Evolutionary conservation across 2,888 invertebrate genomes (phyloP).

Genomic region (Platypus cylindrus): DNA sequence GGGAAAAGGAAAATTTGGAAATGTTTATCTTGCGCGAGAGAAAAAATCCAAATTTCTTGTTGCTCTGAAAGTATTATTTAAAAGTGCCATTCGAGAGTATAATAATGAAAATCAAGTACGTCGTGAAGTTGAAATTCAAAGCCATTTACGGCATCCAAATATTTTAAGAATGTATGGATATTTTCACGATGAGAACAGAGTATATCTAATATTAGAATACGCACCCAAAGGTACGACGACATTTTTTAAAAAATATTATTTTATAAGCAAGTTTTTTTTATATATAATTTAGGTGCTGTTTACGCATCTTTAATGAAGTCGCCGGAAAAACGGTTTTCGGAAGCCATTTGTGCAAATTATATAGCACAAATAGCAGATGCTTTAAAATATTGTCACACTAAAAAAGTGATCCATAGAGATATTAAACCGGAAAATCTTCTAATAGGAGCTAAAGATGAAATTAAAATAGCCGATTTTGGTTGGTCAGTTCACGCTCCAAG

Average conservation of each 20-base stretch:
- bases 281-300: no score
- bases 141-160: conserved; percentile 71
- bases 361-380: conserved; percentile 86
- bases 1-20: conserved; percentile 91
- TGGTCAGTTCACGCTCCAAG: conserved; percentile 91
- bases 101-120: conserved; percentile 71
- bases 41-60: conserved; percentile 62
- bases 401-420: conserved; percentile 83
- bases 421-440: conserved; percentile 88
- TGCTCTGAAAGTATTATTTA: conserved; percentile 70
- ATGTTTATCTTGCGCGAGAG: conserved; percentile 80
- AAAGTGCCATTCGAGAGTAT: conserved; percentile 65
- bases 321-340: conserved; percentile 14
- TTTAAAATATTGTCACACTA: conserved; percentile 72
- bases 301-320: conserved; percentile 10
- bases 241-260: no score
- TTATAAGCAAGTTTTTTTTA: no score
- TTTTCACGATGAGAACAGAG: conserved; percentile 76
- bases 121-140: conserved; percentile 89
- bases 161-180: conserved; percentile 74
- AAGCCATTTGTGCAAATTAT: conserved; percentile 52
- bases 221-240: conserved; percentile 74
- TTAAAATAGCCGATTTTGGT: conserved; percentile 87
- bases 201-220: conserved; percentile 81
- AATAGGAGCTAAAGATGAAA: conserved; percentile 46